Percentiles rank a stretch among this genome's conserved stretches.
Evolutionary conservation across 1,140 invertebrate genomes (phyloP).

Genomic region (Hestina assimilis): DNA sequence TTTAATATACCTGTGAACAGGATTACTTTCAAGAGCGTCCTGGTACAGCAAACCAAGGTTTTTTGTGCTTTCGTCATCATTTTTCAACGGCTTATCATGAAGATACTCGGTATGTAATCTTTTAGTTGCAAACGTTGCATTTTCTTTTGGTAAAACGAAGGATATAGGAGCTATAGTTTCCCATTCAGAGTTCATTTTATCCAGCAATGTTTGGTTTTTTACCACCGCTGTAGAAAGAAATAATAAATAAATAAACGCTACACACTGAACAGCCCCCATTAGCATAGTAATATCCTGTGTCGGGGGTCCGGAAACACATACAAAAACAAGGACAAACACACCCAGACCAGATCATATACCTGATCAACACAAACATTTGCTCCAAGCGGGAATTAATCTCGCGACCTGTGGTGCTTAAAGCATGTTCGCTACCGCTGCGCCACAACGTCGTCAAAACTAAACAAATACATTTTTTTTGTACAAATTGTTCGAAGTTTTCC

Average conservation of each 20-base stretch:
- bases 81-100: conserved; percentile 34
- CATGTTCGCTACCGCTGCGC: too few species aligned
- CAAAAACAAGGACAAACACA: too few species aligned
- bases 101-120: conserved; percentile 40
- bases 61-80: conserved; percentile 35
- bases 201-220: conserved; percentile 43
- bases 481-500: too few species aligned
- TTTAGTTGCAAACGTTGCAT: conserved; percentile 6
- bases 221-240: conserved; percentile 40
- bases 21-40: conserved; percentile 49
- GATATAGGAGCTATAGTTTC: conserved; percentile 52
- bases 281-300: too few species aligned
- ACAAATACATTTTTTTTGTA: too few species aligned
- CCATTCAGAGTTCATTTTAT: conserved; percentile 59
- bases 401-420: too few species aligned
- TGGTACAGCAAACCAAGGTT: conserved; percentile 49
- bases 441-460: neutral
- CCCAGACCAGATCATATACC: too few species aligned
- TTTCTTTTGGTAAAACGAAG: conserved; percentile 43
- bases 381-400: too few species aligned
- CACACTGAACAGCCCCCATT: too few species aligned
- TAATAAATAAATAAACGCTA: neutral
- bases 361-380: too few species aligned
- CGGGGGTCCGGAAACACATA: too few species aligned
- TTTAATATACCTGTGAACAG: conserved; percentile 46